These are phyloP conservation scores for Pseudanteris insignis DNA, from an alignment of 2,888 invertebrate genomes.

Conservation along the genomic window DNA sequence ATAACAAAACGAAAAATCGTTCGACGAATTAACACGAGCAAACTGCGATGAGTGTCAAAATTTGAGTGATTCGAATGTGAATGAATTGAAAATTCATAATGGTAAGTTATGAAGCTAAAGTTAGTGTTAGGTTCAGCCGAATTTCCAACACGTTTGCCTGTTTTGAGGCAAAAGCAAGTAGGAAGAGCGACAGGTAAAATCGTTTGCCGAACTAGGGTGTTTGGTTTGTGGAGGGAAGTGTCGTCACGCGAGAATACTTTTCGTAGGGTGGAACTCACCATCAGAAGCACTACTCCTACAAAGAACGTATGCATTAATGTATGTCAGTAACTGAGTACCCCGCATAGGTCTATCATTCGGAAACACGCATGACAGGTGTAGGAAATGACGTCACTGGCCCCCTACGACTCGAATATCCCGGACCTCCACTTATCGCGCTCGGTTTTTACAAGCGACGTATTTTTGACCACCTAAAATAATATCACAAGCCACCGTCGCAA, in stretches of 20 bases:
- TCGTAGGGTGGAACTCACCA: slow-evolving; percentile 51
- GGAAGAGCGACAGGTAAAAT: slow-evolving; percentile 16
- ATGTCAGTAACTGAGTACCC: slow-evolving; percentile 51
- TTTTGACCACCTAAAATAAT: too few relatives aligned
- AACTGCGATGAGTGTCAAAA: neutral
- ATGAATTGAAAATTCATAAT: slow-evolving; percentile 4
- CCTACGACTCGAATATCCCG: slow-evolving; percentile 42
- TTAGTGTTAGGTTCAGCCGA: slow-evolving; percentile 12
- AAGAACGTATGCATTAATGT: slow-evolving; percentile 46
- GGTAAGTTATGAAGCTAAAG: too few relatives aligned
- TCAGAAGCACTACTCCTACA: slow-evolving; percentile 36
- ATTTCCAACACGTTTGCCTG: slow-evolving; percentile 22
- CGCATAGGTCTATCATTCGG: slow-evolving; percentile 60
- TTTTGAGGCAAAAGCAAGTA: slow-evolving; percentile 16
- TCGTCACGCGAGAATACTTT: slow-evolving; percentile 57
- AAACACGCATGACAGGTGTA: slow-evolving; percentile 66
- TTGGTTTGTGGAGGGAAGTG: slow-evolving; percentile 49
- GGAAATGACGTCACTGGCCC: slow-evolving; percentile 62
- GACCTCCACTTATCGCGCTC: neutral
- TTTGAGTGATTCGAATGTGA: too few relatives aligned
- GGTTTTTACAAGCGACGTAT: too few relatives aligned
- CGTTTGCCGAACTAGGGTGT: slow-evolving; percentile 32
- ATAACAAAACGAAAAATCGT: too few relatives aligned
- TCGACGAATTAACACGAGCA: too few relatives aligned
- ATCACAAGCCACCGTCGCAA: too few relatives aligned